Percentiles rank a stretch among this genome's conserved stretches.
These are phyloP conservation scores for Ammospiza caudacuta DNA, from an alignment of 2,113 vertebrate genomes.

Conservation along the genomic window DNA sequence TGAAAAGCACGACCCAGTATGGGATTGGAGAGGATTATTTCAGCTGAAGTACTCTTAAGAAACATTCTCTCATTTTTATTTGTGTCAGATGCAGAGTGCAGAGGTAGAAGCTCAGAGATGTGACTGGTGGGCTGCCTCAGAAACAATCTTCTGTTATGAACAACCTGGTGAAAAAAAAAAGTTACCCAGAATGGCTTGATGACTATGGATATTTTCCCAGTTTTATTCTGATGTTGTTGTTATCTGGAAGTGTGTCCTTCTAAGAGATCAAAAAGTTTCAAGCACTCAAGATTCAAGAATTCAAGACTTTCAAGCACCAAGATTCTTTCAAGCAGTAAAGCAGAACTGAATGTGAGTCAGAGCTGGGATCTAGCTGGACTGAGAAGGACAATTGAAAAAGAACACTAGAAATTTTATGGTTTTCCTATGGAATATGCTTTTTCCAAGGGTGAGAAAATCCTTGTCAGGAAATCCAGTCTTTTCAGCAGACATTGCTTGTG, in stretches of 20 bases:
- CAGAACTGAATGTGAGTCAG: conserved; percentile 55
- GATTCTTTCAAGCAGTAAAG: conserved; percentile 27
- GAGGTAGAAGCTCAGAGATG: neutral
- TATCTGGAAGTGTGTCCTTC: neutral
- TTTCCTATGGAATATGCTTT: neutral
- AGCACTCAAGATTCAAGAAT: neutral
- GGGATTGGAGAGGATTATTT: neutral
- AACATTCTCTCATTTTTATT: neutral
- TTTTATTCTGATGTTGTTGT: neutral
- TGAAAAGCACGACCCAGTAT: neutral
- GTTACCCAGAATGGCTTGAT: neutral
- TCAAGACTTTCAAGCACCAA: neutral
- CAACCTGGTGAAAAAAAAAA: neutral
- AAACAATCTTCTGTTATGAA: neutral
- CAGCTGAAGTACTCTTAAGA: neutral
- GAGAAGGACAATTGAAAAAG: neutral
- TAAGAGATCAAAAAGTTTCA: neutral
- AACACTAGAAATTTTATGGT: neutral
- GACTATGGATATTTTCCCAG: neutral
- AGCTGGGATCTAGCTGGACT: conserved; percentile 17
- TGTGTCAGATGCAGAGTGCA: neutral
- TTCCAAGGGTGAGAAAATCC: neutral
- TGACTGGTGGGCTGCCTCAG: neutral
- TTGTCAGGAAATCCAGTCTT: conserved; percentile 10
- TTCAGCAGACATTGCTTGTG: neutral